phyloP scores from a whole-genome alignment of 2,113 vertebrate species.

The Sisor rabdophorus region DNA sequence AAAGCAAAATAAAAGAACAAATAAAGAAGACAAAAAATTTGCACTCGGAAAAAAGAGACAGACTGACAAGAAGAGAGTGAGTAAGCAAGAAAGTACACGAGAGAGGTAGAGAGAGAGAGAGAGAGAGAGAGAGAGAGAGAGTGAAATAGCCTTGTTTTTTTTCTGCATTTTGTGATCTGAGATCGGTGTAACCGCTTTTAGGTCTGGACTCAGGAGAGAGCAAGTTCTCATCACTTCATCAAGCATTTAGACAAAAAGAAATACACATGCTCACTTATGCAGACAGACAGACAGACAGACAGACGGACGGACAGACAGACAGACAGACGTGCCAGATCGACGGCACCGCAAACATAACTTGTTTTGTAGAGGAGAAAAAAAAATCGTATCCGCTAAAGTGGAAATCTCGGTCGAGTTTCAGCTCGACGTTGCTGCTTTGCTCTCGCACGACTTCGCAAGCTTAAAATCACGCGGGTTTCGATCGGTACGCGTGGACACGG shows the following conservation, averaged over 20 bases:
- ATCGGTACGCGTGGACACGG: not conserved
- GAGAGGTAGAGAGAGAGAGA: too few species aligned
- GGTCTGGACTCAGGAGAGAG: constrained; percentile 33
- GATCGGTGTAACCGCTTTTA: constrained; percentile 40
- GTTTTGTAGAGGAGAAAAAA: constrained; percentile 25
- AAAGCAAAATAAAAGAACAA: too few species aligned
- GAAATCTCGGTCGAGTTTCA: constrained; percentile 18
- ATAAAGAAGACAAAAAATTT: too few species aligned
- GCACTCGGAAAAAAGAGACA: too few species aligned
- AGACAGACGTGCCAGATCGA: constrained; percentile 6
- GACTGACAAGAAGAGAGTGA: too few species aligned
- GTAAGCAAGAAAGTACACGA: too few species aligned
- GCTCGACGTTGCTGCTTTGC: constrained; percentile 13
- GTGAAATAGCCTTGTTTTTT: not conserved
- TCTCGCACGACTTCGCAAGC: constrained; percentile 11
- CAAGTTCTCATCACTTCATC: constrained; percentile 42
- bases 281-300: constrained; percentile 22
- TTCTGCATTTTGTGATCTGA: constrained; percentile 38
- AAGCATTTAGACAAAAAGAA: constrained; percentile 43
- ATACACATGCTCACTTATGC: constrained; percentile 35
- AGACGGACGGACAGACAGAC: too few species aligned
- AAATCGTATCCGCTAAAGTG: not conserved
- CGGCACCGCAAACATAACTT: constrained; percentile 25
- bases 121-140: not conserved
- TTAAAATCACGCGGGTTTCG: constrained; percentile 8